Evolutionary conservation across 1,140 invertebrate genomes (phyloP), one percentile per base, ranked within the genome.

Genomic region (Phenacoccus solenopsis): DNA sequence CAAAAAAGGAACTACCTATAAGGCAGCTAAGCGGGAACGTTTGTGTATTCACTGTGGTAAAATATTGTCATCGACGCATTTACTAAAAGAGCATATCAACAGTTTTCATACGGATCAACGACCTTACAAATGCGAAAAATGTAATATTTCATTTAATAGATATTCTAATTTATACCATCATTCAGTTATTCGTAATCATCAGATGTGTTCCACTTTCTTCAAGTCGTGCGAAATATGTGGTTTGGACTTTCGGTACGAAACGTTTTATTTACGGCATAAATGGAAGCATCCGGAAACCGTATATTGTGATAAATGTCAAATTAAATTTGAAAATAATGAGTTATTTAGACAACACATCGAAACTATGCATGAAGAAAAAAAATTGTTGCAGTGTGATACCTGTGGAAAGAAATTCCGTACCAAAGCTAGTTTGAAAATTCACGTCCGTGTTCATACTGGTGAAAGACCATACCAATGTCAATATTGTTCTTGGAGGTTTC

Each of bases 341-440:
- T 24, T 10, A 10, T 64, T 64, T 22, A 10, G 16, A 4, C 22
- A 64, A 10, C 59, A 64, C 16, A 16, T 64, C 12, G 13, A 24
- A 25, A 4, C 21, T 3, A 4, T 64, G 25, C 69, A 70, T 25
- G 49, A 64, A 21, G 27, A 61, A 7, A 25, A 28, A 16, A 25
- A 28, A 24, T 32, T 22, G 1, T 59, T 59, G 20, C 21, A 24
- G 3, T 83, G 82, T 71, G 77, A 78, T 10, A 75, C 77, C 64
- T 83, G 82, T 72, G 69, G 72, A 7, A 89, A 89, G 74, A 84
- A 84, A 0, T 89, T 88, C 75, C 87, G 87, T 38, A 81, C 86
- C 4, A 79, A 87, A 70, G 87, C 87, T 73, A 88, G 88, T 74
- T 75, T 89, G 5, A 88, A 30, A 25, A 61, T 49, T n/a, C 74